These are phyloP conservation scores for Chrysolina haemoptera DNA, from an alignment of 2,888 invertebrate genomes.

Conservation along the genomic window DNA sequence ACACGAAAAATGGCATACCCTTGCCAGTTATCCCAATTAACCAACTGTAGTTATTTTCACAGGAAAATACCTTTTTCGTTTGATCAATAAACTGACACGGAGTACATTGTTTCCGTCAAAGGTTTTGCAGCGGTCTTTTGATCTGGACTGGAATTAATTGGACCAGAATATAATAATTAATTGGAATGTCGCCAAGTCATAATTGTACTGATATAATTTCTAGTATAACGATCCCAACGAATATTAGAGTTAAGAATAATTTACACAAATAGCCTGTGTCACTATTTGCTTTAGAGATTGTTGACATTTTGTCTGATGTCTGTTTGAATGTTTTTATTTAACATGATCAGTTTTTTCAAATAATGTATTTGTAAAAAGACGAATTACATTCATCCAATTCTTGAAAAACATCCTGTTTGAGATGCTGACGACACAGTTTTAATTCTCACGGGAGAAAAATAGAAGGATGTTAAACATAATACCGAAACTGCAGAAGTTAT, in stretches of 20 bases:
- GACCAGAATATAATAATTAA: neutral
- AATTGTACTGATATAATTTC: constrained; percentile 6
- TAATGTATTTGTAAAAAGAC: too few species aligned
- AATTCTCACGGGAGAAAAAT: too few species aligned
- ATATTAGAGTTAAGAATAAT: neutral
- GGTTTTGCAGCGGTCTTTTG: neutral
- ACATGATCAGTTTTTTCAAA: too few species aligned
- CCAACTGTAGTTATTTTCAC: neutral
- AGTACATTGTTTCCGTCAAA: neutral
- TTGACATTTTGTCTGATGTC: neutral
- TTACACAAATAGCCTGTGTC: neutral
- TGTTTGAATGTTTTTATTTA: neutral
- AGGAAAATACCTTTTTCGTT: neutral
- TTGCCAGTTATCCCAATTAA: too few species aligned
- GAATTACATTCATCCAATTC: too few species aligned
- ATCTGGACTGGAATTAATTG: constrained; percentile 4
- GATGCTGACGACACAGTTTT: too few species aligned
- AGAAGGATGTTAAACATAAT: too few species aligned
- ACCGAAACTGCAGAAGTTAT: too few species aligned
- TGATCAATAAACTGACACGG: neutral
- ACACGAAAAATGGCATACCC: too few species aligned
- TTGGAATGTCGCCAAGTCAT: constrained; percentile 1
- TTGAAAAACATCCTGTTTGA: too few species aligned
- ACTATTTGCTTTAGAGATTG: neutral
- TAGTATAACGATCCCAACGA: neutral